Percentiles rank a stretch among this genome's conserved stretches.
phyloP scores from a whole-genome alignment of 2,888 invertebrate species.

The Troides helena region DNA sequence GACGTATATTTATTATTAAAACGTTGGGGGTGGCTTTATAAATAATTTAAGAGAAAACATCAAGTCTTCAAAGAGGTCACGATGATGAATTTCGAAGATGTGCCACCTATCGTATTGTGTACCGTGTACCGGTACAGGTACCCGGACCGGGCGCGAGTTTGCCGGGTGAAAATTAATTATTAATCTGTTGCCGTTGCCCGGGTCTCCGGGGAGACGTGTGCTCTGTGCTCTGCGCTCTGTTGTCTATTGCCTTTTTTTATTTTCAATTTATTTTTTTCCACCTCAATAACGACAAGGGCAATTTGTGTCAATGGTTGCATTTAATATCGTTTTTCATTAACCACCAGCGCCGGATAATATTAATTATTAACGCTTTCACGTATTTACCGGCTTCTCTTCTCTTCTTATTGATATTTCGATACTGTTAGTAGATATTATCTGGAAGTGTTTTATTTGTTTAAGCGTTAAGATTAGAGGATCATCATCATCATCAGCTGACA shows the following conservation, averaged over 20 bases:
- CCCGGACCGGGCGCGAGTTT: slow-evolving; percentile 56
- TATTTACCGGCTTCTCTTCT: too few relatives aligned
- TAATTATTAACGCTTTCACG: too few relatives aligned
- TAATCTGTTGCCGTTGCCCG: slow-evolving; percentile 71
- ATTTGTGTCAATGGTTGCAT: slow-evolving; percentile 60
- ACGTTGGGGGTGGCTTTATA: too few relatives aligned
- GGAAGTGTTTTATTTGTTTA: too few relatives aligned
- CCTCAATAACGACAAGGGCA: slow-evolving; percentile 60
- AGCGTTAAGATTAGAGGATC: too few relatives aligned
- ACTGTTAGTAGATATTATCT: too few relatives aligned
- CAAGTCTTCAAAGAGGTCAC: slow-evolving; percentile 19
- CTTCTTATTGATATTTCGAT: too few relatives aligned
- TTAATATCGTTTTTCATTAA: slow-evolving; percentile 28
- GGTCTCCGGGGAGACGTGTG: slow-evolving; percentile 57
- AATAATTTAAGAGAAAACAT: too few relatives aligned
- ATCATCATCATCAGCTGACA: too few relatives aligned
- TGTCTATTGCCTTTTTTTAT: slow-evolving; percentile 57
- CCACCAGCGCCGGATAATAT: not conserved
- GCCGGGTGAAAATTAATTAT: slow-evolving; percentile 74
- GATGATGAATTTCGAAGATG: slow-evolving; percentile 52
- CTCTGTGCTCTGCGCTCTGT: slow-evolving; percentile 32
- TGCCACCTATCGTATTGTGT: slow-evolving; percentile 61
- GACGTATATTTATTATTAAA: too few relatives aligned
- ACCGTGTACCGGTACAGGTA: slow-evolving; percentile 66
- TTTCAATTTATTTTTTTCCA: slow-evolving; percentile 57